Evolutionary conservation across 2,888 invertebrate genomes (phyloP).

Genomic region (Pimpla rufipes): DNA sequence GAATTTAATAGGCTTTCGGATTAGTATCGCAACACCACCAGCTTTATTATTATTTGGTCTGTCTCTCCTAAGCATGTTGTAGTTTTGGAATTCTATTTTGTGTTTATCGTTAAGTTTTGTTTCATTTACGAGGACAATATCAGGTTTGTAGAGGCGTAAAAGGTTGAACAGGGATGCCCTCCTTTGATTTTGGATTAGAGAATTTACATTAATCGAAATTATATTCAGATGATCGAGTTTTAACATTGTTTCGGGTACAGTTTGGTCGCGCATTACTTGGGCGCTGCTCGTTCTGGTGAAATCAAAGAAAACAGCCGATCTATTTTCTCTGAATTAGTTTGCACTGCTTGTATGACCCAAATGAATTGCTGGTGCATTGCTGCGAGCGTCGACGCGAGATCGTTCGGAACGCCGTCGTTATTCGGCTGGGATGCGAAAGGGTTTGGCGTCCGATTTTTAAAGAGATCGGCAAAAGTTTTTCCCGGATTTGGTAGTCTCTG

Average conservation of each 20-base stretch:
- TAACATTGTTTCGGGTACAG: not conserved
- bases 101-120: too few relatives aligned
- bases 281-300: not conserved
- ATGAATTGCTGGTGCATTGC: constrained; percentile 22
- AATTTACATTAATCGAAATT: constrained; percentile 38
- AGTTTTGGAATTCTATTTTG: too few relatives aligned
- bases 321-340: constrained; percentile 6
- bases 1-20: too few relatives aligned
- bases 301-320: too few relatives aligned
- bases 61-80: too few relatives aligned
- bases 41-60: too few relatives aligned
- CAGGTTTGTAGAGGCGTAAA: too few relatives aligned
- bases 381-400: not conserved
- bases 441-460: not conserved
- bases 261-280: not conserved
- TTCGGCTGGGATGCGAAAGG: not conserved
- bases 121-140: too few relatives aligned
- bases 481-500: not conserved
- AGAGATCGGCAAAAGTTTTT: not conserved
- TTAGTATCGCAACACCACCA: too few relatives aligned
- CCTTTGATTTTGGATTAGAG: too few relatives aligned
- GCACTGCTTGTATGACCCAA: not conserved
- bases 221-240: constrained; percentile 1
- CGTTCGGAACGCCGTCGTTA: not conserved
- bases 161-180: too few relatives aligned